These are phyloP conservation scores for Heterochromis multidens DNA, from an alignment of 2,113 vertebrate species.

Conservation along the genomic window DNA sequence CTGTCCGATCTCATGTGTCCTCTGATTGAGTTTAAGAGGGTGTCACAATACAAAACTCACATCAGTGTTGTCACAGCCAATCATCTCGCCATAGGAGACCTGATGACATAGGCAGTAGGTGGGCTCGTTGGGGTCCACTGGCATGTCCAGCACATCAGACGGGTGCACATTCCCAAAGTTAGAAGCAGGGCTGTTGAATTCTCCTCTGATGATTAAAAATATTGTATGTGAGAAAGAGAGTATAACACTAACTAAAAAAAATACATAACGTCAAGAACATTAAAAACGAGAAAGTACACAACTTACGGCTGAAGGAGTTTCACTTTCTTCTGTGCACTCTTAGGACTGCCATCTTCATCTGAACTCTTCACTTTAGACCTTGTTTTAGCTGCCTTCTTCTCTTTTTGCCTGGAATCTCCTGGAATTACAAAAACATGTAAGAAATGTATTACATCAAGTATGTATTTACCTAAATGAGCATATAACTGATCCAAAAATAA, in stretches of 20 bases:
- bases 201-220: slow-evolving; percentile 78
- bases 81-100: slow-evolving; percentile 99
- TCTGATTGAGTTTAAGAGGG: not conserved
- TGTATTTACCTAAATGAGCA: not conserved
- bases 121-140: slow-evolving; percentile 96
- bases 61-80: slow-evolving; percentile 97
- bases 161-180: slow-evolving; percentile 90
- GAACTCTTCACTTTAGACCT: slow-evolving; percentile 94
- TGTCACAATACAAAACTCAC: slow-evolving; percentile 74
- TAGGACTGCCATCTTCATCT: slow-evolving; percentile 88
- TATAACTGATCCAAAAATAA: not conserved
- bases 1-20: not conserved
- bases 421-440: slow-evolving; percentile 7
- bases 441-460: not conserved
- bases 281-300: not conserved
- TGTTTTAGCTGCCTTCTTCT: slow-evolving; percentile 90
- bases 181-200: slow-evolving; percentile 86
- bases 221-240: not conserved
- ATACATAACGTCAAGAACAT: not conserved
- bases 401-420: slow-evolving; percentile 87
- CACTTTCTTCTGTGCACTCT: slow-evolving; percentile 90
- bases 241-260: not conserved
- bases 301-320: slow-evolving; percentile 92
- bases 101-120: slow-evolving; percentile 98
- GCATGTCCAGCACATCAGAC: slow-evolving; percentile 98